Conservation (phyloP, 2,113 vertebrate genomes). For the Baryphthengus martii region DNA sequence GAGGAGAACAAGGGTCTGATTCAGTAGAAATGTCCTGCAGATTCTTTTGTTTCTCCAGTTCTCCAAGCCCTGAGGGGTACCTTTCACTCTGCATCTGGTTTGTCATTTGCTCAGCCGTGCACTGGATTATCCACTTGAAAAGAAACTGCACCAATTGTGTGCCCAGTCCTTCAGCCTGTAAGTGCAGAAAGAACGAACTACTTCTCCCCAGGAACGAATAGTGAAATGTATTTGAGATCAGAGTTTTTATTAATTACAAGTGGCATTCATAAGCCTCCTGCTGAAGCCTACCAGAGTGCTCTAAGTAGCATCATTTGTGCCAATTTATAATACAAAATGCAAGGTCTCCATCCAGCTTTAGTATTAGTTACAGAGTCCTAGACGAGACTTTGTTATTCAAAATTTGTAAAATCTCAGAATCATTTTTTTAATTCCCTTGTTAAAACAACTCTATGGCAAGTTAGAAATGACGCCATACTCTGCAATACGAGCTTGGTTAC, state of each 20-base stretch:
- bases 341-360: background rate
- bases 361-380: background rate
- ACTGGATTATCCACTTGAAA: slow-evolving; percentile 1
- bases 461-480: background rate
- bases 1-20: background rate
- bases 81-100: slow-evolving; percentile 10
- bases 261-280: slow-evolving; percentile 3
- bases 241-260: slow-evolving; percentile 22
- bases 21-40: background rate
- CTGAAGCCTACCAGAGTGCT: background rate
- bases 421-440: background rate
- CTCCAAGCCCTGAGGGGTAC: background rate
- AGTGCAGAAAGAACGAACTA: slow-evolving; percentile 16
- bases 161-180: background rate
- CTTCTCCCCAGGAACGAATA: background rate
- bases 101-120: background rate
- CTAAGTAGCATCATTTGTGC: background rate
- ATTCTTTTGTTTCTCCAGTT: background rate
- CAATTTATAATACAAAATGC: background rate
- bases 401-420: background rate
- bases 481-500: background rate
- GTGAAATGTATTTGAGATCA: background rate
- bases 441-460: background rate
- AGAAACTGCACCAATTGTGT: background rate
- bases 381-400: background rate